A percentile compares a stretch with the other conserved stretches of the same genome.
Conservation (phyloP, 2,113 vertebrate species). For the Potamarius usumacintae region DNA sequence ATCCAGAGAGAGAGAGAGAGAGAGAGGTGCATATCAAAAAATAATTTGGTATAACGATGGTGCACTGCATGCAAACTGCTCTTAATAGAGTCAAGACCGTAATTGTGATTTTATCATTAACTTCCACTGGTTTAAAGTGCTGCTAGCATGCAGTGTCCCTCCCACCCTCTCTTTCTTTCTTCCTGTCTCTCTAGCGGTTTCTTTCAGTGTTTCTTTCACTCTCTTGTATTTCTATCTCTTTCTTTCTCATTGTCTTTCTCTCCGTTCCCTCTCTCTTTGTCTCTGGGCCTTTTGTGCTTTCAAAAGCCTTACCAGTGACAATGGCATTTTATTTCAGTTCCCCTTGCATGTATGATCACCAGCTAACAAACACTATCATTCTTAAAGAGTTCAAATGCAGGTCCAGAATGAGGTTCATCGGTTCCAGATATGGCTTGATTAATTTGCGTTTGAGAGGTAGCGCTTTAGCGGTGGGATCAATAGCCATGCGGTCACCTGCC, state of each 20-base stretch:
- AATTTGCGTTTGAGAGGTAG: conserved; percentile 68
- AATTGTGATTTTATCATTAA: conserved; percentile 41
- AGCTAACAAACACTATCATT: conserved; percentile 20
- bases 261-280: neutral
- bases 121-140: conserved; percentile 28
- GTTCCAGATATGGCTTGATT: conserved; percentile 66
- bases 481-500: conserved; percentile 72
- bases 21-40: conserved; percentile 41
- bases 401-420: conserved; percentile 43
- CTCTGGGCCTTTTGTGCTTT: neutral
- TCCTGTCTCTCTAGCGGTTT: neutral
- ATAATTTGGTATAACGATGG: conserved; percentile 42
- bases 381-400: conserved; percentile 13
- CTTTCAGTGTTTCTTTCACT: neutral
- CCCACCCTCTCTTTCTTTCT: neutral
- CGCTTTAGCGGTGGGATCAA: conserved; percentile 67
- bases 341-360: conserved; percentile 23
- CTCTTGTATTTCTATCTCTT: neutral
- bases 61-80: conserved; percentile 24
- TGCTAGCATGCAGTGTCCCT: neutral
- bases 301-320: neutral
- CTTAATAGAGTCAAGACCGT: conserved; percentile 36
- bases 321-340: conserved; percentile 9
- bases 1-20: conserved; percentile 9
- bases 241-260: neutral